Evolutionary conservation across 2,888 invertebrate species (phyloP), one percentile per base, ranked within the genome.

Genomic region (Pteria penguin): DNA sequence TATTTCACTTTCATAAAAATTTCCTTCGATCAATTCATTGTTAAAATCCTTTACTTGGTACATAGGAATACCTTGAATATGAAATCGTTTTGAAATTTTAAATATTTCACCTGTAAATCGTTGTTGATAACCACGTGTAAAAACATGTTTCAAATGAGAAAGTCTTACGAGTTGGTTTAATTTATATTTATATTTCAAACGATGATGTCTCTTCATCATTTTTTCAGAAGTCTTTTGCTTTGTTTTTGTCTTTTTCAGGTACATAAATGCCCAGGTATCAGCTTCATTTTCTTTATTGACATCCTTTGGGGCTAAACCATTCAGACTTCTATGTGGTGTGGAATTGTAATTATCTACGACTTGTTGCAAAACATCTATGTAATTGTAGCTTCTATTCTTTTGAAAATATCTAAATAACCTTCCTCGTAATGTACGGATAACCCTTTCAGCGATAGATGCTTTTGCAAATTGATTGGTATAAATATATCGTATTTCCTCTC

Each of bases 181-280:
- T 58, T 57, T 26, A 58, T 54, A 31, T 73, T 66, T 11, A 60
- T 45, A n/a, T 65, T 33, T 18, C 72, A 54, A 11, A 72, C 72
- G n/a, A 58, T 45, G 22, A 65, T 55, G 22, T 52, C 58, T 14
- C 57, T 4, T 58, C 66, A 58, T n/a, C 22, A 72, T 65, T 36
- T 55, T 27, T 26, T 65, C n/a, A 32, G 22, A 1, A 18, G 24
- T 18, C 32, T 57, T 29, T 8, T 55, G 52, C 4, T 24, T 58
- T 65, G 57, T 14, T 5, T 55, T 26, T 36, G 26, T 24, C 18
- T 63, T 45, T 61, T 52, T 62, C 27, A 60, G 26, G 55, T 81
- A 78, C 63, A 81, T 68, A n/a, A n/a, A 63, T 14, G 74, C 69
- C 76, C 76, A 80, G 3, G 66, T n/a, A 29, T 72, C 45, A 4